These are phyloP conservation scores for Corticium candelabrum DNA, from an alignment of 37 sponge, comb jelly and placozoan species.

Conservation along the genomic window DNA sequence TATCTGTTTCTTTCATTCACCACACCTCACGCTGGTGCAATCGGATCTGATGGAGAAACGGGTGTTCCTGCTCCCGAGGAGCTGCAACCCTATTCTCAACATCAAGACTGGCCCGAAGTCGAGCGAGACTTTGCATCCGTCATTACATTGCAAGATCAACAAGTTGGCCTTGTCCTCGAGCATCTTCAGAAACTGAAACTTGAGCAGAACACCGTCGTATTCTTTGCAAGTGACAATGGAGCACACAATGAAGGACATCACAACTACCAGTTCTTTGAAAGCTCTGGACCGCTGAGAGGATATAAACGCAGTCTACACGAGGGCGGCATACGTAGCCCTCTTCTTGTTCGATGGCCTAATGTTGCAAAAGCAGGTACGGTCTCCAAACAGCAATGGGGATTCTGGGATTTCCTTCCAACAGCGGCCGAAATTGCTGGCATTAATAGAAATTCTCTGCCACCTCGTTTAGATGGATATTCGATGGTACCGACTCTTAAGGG, in stretches of 20 bases:
- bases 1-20: conserved; percentile 36
- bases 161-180: conserved; percentile 21
- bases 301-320: conserved; percentile 36
- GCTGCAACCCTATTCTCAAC: conserved; percentile 7
- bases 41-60: conserved; percentile 24
- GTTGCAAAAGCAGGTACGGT: conserved; percentile 19
- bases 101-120: conserved; percentile 19
- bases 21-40: conserved; percentile 34
- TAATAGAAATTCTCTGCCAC: not conserved
- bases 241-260: conserved; percentile 38
- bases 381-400: conserved; percentile 28
- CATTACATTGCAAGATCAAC: conserved; percentile 24
- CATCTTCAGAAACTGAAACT: conserved; percentile 12
- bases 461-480: conserved; percentile 22
- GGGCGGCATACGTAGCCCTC: conserved; percentile 30
- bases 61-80: conserved; percentile 26
- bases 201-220: conserved; percentile 22
- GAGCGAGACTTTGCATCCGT: conserved; percentile 34
- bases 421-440: conserved; percentile 32
- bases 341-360: conserved; percentile 31
- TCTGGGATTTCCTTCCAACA: conserved; percentile 31
- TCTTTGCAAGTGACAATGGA: conserved; percentile 44
- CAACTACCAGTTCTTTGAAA: conserved; percentile 32
- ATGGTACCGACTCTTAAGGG: conserved; percentile 28
- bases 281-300: conserved; percentile 35